These are phyloP conservation scores for Apaloderma vittatum DNA, from an alignment of 2,113 vertebrate species.

Conservation along the genomic window DNA sequence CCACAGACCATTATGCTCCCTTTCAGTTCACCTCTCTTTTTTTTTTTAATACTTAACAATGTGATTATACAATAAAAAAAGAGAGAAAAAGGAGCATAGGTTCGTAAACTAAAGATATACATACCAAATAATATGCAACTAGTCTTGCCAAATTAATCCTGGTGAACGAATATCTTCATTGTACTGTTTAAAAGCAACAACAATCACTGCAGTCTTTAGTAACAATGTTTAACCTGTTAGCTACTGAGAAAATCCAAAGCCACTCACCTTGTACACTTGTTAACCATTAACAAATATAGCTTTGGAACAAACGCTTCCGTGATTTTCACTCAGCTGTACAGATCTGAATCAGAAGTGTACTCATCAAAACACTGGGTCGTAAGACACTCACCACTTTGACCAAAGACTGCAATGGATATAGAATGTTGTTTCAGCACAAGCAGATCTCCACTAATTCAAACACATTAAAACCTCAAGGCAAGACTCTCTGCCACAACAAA, in stretches of 20 bases:
- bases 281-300: background rate
- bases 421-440: background rate
- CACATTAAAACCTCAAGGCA: background rate
- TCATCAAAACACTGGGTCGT: background rate
- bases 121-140: background rate
- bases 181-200: background rate
- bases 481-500: background rate
- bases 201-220: background rate
- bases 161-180: background rate
- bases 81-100: background rate
- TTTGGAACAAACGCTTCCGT: background rate
- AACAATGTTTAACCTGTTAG: background rate
- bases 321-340: background rate
- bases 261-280: background rate
- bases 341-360: background rate
- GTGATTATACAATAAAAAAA: background rate
- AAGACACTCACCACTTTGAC: background rate
- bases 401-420: background rate
- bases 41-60: background rate
- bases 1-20: background rate
- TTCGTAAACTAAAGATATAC: background rate
- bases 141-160: conserved; percentile 2
- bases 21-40: background rate
- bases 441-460: background rate
- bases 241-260: conserved; percentile 9